These are phyloP conservation scores for Homarus gammarus DNA, from an alignment of 2,888 invertebrate species.

Conservation along the genomic window DNA sequence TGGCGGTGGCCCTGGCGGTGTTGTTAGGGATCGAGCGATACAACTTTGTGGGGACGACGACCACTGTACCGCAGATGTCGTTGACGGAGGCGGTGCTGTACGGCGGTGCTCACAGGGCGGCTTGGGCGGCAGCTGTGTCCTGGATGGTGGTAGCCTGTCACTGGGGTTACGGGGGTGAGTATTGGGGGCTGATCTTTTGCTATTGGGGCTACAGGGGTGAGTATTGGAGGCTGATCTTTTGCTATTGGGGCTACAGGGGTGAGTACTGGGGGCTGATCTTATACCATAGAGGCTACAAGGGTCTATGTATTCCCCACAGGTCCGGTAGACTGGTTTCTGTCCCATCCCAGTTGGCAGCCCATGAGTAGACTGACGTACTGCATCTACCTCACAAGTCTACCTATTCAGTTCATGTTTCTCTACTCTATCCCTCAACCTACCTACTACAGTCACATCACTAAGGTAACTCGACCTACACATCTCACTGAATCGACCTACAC, in stretches of 20 bases:
- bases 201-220: neutral
- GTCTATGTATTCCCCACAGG: constrained; percentile 35
- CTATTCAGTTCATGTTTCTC: constrained; percentile 44
- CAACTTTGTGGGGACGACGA: constrained; percentile 15
- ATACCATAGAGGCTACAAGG: neutral
- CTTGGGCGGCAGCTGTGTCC: constrained; percentile 45
- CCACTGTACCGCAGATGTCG: constrained; percentile 19
- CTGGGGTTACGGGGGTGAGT: constrained; percentile 59
- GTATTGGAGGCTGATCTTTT: neutral
- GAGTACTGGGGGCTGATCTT: neutral
- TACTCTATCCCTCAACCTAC: constrained; percentile 26
- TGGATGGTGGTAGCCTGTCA: constrained; percentile 63
- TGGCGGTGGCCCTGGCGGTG: constrained; percentile 2
- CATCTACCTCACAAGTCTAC: constrained; percentile 63
- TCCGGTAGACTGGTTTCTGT: constrained; percentile 59
- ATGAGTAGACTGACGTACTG: constrained; percentile 59
- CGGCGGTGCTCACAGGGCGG: constrained; percentile 50
- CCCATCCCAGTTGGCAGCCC: constrained; percentile 67
- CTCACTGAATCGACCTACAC: too few relatives aligned
- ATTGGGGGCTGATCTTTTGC: neutral
- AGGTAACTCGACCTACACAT: constrained; percentile 35
- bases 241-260: neutral
- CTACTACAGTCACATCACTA: constrained; percentile 38
- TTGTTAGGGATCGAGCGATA: constrained; percentile 44
- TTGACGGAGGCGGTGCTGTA: constrained; percentile 38